Percentiles rank a stretch among this genome's conserved stretches.
Evolutionary conservation across 2,113 vertebrate species (phyloP).

Genomic region (Amazona guildingii): DNA sequence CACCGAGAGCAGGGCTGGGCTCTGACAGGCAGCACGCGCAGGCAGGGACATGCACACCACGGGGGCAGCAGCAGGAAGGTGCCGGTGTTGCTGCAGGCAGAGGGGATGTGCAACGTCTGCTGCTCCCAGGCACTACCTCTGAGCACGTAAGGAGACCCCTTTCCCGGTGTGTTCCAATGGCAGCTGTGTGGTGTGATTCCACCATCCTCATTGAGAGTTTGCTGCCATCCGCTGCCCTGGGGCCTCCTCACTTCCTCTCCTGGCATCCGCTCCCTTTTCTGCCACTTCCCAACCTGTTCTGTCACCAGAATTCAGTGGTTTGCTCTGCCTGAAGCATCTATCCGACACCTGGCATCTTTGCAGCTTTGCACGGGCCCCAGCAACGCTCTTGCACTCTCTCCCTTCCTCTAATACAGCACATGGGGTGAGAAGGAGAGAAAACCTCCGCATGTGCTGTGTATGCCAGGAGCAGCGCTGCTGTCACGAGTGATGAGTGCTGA

Average conservation of each 20-base stretch:
- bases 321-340: background rate
- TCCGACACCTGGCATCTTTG: background rate
- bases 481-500: background rate
- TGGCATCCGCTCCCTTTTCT: background rate
- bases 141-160: fast-evolving
- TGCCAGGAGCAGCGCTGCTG: background rate
- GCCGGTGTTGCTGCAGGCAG: background rate
- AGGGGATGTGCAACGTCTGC: background rate
- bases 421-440: background rate
- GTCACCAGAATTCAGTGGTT: background rate
- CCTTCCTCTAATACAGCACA: background rate
- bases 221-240: background rate
- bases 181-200: background rate
- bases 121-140: background rate
- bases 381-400: background rate
- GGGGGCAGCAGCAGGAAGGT: background rate
- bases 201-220: background rate
- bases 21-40: background rate
- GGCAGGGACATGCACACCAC: background rate
- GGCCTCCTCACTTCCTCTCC: background rate
- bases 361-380: background rate
- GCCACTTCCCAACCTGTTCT: background rate
- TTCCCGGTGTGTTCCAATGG: background rate
- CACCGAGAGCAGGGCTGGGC: background rate
- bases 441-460: background rate